Evolutionary conservation across 1,140 invertebrate species (phyloP).

Genomic region (Psilanteris sp.): DNA sequence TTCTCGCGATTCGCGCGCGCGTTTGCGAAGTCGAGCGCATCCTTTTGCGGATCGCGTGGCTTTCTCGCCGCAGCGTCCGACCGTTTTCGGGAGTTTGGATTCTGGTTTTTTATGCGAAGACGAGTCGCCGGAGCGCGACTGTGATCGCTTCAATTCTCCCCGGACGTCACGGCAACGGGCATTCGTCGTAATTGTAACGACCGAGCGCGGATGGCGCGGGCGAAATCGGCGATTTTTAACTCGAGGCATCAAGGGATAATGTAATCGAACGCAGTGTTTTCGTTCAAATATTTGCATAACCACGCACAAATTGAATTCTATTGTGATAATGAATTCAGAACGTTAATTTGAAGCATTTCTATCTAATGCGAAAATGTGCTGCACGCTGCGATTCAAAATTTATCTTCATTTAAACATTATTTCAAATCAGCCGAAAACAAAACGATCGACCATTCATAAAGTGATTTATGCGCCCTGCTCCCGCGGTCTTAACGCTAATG

Average conservation of each 20-base stretch:
- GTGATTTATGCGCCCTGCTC: conserved; percentile 24
- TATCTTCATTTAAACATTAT: conserved; percentile 40
- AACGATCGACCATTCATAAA: conserved; percentile 38
- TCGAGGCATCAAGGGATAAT: background rate
- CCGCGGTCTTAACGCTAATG: conserved; percentile 15
- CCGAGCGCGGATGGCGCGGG: no score
- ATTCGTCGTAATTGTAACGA: background rate
- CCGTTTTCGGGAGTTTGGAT: no score
- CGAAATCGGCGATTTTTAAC: conserved; percentile 1
- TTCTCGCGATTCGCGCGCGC: no score
- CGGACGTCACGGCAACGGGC: conserved; percentile 6
- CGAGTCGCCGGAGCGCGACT: no score
- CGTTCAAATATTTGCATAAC: conserved; percentile 22
- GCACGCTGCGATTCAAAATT: conserved; percentile 22
- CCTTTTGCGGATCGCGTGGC: no score
- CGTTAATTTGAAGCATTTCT: conserved; percentile 32
- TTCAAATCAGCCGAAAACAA: conserved; percentile 36
- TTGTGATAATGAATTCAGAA: conserved; percentile 35
- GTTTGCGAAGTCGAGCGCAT: no score
- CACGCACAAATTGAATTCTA: conserved; percentile 29
- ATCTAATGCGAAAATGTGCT: conserved; percentile 17
- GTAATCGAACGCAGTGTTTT: conserved; percentile 4
- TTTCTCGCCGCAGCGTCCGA: no score
- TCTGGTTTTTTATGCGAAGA: no score
- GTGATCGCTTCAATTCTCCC: no score